Evolutionary conservation across 2,113 vertebrate genomes (phyloP), one percentile per base, ranked within the genome.

Genomic region (Zosterops japonicus): DNA sequence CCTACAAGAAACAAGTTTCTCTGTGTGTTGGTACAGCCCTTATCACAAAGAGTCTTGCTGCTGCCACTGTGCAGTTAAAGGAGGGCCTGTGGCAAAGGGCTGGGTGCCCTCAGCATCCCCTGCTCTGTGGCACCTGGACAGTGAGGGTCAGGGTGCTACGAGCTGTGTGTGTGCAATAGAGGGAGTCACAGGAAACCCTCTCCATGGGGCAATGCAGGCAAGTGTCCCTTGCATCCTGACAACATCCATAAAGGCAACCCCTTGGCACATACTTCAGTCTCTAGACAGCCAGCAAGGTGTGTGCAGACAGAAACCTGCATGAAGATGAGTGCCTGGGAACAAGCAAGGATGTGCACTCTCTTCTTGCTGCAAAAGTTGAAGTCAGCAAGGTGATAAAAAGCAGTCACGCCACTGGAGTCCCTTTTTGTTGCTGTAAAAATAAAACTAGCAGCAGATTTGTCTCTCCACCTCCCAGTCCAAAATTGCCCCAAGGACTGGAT

Each of bases 81-180:
- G 36, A 55, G 23, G 11, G 12, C 9, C 59, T 81, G n/a, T 0
- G 1, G 31, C 20, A 44, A 53, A 70, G 25, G 14, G 28, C 64
- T 49, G n/a, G n/a, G 12, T 81, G 61, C 9, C 52, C 36, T 46
- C 69, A 67, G 64, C 31, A 29, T 18, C 16, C 39, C 14, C 49
- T 27, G 33, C 64, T 59, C 60, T 19, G 36, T 18, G 59, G 20
- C 6, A 1, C 19, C 22, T 24, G 35, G 18, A 4, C 57, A 14
- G 0, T 6, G 31, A 52, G 33, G 44, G 24, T 46, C 15, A n/a
- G 61, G 33, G 27, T 1, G 1, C 56, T 25, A 3, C 0, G 0
- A 60, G 19, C 17, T 5, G 2, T 3, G 0, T 75, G 31, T 4
- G 14, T n/a, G 10, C 6, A 14, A 15, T 5, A 35, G 27, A 90